A percentile compares a stretch with the other conserved stretches of the same genome.
These are phyloP conservation scores for Notarius lentiginosus DNA, from an alignment of 2,113 vertebrate species.

Conservation along the genomic window DNA sequence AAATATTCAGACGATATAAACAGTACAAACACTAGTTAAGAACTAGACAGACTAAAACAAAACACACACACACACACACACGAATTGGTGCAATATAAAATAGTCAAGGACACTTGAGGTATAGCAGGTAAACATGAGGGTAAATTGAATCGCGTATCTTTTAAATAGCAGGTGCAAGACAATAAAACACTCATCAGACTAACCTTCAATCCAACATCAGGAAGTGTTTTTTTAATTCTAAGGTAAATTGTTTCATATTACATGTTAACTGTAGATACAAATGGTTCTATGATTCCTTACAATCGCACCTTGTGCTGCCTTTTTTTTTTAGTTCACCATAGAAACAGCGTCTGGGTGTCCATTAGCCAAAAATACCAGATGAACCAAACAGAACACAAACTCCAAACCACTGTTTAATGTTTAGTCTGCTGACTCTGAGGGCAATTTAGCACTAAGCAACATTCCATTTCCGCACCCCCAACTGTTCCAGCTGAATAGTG, in stretches of 20 bases:
- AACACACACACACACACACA: too few species aligned
- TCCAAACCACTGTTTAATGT: neutral
- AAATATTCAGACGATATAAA: too few species aligned
- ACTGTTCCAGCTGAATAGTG: neutral
- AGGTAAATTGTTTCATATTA: neutral
- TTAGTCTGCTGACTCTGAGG: neutral
- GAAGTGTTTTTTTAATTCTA: neutral
- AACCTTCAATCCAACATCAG: neutral
- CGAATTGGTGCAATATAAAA: too few species aligned
- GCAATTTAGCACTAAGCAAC: neutral
- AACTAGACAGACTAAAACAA: too few species aligned
- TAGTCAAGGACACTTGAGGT: too few species aligned
- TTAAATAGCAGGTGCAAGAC: neutral
- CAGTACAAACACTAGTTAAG: too few species aligned
- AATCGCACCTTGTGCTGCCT: neutral
- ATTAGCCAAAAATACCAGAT: neutral
- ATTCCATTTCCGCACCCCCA: neutral
- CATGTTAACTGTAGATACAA: neutral
- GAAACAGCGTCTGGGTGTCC: neutral
- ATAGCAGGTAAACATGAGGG: too few species aligned
- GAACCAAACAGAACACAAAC: neutral
- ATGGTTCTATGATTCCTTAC: neutral
- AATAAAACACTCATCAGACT: neutral
- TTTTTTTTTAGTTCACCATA: neutral
- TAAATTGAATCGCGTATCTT: neutral